A percentile compares a stretch with the other conserved stretches of the same genome.
Evolutionary conservation across 2,888 invertebrate genomes (phyloP).

Genomic region (Trissoscelio sp.): DNA sequence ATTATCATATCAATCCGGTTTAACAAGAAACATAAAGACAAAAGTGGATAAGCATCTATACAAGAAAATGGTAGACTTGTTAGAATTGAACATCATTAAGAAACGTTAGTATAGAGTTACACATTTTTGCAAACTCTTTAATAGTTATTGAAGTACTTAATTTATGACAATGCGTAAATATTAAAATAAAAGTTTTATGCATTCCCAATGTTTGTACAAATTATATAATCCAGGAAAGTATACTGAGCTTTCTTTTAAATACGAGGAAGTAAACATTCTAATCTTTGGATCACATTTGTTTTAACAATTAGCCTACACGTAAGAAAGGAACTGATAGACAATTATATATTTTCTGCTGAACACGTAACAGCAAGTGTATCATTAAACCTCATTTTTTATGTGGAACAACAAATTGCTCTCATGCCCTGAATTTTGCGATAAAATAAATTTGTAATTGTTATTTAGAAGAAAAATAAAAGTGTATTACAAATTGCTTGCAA

Average conservation of each 20-base stretch:
- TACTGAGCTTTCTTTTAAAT: conserved; percentile 38
- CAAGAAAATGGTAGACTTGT: no score
- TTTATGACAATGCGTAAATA: no score
- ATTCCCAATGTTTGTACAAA: conserved; percentile 11
- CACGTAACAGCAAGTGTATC: conserved; percentile 24
- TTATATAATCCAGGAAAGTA: conserved; percentile 36
- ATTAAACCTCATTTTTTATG: conserved; percentile 20
- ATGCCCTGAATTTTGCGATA: background rate
- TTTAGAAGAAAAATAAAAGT: background rate
- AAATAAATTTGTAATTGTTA: background rate
- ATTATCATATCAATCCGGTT: no score
- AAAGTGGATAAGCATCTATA: no score
- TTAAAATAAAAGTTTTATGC: no score
- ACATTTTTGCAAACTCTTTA: no score
- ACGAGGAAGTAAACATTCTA: conserved; percentile 44
- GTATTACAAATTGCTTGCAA: no score
- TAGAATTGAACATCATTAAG: no score
- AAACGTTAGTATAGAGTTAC: no score
- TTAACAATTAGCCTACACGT: conserved; percentile 45
- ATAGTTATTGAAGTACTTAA: no score
- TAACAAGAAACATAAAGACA: no score
- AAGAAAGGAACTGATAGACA: conserved; percentile 32
- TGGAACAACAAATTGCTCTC: background rate
- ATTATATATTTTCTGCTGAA: conserved; percentile 32
- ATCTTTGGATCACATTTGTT: conserved; percentile 39